Conservation (phyloP, 1,140 invertebrate species). For the Steinernema khuongi region DNA sequence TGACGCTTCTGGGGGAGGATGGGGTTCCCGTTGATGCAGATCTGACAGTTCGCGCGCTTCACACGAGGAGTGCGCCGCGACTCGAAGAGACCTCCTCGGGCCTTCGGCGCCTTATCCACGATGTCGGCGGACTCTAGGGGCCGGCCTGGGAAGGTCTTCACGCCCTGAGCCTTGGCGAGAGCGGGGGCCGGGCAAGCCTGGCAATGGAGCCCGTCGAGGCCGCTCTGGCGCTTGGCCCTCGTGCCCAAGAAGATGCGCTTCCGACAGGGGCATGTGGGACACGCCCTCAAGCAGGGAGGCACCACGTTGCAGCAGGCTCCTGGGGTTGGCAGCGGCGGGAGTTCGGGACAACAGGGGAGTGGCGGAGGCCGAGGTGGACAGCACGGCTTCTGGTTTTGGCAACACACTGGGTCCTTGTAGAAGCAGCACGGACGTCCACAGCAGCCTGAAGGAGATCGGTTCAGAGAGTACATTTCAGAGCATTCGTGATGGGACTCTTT, state of each 20-base stretch:
- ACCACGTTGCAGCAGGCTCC: constrained; percentile 30
- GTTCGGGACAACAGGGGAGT: constrained; percentile 39
- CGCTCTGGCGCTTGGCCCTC: constrained; percentile 33
- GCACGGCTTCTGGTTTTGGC: constrained; percentile 37
- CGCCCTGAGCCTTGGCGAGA: neutral
- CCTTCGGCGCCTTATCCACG: constrained; percentile 27
- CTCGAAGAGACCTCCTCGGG: constrained; percentile 16
- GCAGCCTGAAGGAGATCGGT: constrained; percentile 20
- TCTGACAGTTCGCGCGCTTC: constrained; percentile 24
- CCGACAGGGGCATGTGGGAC: constrained; percentile 44
- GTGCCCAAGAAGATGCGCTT: constrained; percentile 38
- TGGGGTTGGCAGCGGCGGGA: neutral
- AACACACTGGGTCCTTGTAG: constrained; percentile 40
- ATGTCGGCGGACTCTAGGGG: constrained; percentile 16
- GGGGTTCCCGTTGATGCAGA: constrained; percentile 36
- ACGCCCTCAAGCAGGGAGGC: constrained; percentile 41
- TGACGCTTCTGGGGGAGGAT: constrained; percentile 21
- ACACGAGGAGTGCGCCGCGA: neutral
- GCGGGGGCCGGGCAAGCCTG: constrained; percentile 24
- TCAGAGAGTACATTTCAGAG: constrained; percentile 37
- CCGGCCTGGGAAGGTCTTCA: neutral
- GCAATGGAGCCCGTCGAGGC: constrained; percentile 35
- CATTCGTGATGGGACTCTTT: too few species aligned
- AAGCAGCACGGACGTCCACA: constrained; percentile 47
- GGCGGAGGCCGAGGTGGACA: constrained; percentile 36